Evolutionary conservation across 2,888 invertebrate genomes (phyloP), one percentile per base, ranked within the genome.

Genomic region (Lasioglossum zephyrum): DNA sequence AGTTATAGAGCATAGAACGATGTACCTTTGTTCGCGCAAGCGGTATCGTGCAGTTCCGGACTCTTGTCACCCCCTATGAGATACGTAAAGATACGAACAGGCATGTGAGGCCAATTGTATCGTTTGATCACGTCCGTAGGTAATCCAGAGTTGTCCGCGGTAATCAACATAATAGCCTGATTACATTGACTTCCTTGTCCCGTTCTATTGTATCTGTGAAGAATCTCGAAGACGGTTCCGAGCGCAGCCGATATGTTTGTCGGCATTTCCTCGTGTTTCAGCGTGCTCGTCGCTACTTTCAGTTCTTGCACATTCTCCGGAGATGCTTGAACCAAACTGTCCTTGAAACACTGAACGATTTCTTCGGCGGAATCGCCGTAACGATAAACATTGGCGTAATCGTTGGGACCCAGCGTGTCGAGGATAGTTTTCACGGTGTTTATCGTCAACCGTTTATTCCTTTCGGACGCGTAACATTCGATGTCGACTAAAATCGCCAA

Each of bases 81-180:
- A 95, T 99, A 99, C 0, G 99, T 99, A 95, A 99, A 99, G 85
- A 99, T 97, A 89, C 99, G 97, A 53, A 99, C 98, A 85, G 99
- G 97, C 97, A 98, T 97, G 92, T 99, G 98, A 0, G 98, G 98
- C 97, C 97, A 98, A 95, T 99, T 99, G 96, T 98, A 98, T 78
- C 96, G 96, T 89, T 97, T 96, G 93, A 98, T 98, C 47, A 97
- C 96, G 1, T 97, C 96, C 90, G 96, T 96, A 16, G 97, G 96
- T 0, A 96, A 96, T 69, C 95, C 96, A 3, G 98, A 97, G 18
- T 99, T 98, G 39, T 99, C 99, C 90, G 99, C 98, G 0, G 99
- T 99, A 86, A 99, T 97, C 79, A 99, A 96, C 97, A 99, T 99
- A 79, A 99, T 99, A 3, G 99, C 99, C 95, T 99, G 99, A 96